Base-by-base conservation (phyloP, 2,113 vertebrate species). In the Galeopterus variegatus region DNA sequence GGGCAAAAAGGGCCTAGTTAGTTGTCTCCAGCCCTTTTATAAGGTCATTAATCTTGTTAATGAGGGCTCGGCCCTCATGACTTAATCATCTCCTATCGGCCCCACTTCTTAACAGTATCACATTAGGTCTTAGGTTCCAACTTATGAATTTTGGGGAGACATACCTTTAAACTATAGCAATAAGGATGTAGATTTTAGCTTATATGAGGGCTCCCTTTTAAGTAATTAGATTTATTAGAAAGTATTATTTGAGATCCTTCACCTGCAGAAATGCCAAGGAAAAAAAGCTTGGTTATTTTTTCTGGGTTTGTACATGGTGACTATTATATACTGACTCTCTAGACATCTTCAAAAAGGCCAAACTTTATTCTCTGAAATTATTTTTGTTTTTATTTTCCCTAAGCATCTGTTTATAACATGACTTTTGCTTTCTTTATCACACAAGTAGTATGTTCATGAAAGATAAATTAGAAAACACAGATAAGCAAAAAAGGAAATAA, bases 181-280 rank as follows among this genome's bases (percentile, higher is more conserved):
- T 72, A 60, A 92, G 21, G 31, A 83, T 80, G 21, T 70, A 94
- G 26, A 93, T 84, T 88, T 96, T 86, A 95, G 24, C 65, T 87
- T 33, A 86, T 33, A 50, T 5, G 65, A 23, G 6, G 4, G 84
- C 87, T 84, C 36, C 48, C 8, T 88, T 93, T 88, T 69, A 79
- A 96, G 77, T 73, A 93, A 93, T 70, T 58, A 54, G 18, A 67
- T 72, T 82, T 89, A 82, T 72, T 81, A 64, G 28, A 93, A 96
- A 89, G 80, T 88, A 80, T 65, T 93, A 52, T 77, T 80, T 93
- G 48, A 56, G n/a, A 81, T 50, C 31, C 15, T 33, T 85, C 3
- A 21, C 12, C 15, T 94, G n/a, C 15, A 65, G 48, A 77, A 93
- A 94, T 94, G 28, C 14, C 14, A 88, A 79, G 54, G 50, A 85